Evolutionary conservation across 1,140 invertebrate genomes (phyloP), one percentile per base, ranked within the genome.

Genomic region (Sarcophaga bullata): DNA sequence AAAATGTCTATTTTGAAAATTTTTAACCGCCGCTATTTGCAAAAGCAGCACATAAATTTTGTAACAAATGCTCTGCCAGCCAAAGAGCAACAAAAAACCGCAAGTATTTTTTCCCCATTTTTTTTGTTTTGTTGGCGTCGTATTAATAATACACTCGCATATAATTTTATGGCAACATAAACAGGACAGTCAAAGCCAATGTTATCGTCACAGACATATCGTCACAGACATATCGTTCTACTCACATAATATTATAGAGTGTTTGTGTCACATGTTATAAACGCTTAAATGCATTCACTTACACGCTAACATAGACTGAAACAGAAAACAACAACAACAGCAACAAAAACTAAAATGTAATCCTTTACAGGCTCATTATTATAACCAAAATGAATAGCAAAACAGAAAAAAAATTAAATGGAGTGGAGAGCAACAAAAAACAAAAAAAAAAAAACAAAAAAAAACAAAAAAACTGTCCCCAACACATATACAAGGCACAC

Each of bases 301-400:
- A 52, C 50, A 52, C 6, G 13, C 13, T 10, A 52, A 52, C 54
- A 58, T 58, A 15, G 11, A 58, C 54, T 58, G 11, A 58, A 15
- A 58, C 11, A 13, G 52, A 37, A 37, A 37, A 37, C 25, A 37
- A 37, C 25, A 37, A 37, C 25, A 37, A 37, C 25, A 37, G 4
- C 25, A 4, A 37, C 25, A 37, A 37, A 37, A 37, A 37, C 25
- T 37, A 37, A 37, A 58, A 19, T 68, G 62, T 68, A 68, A 68
- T 68, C 62, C 62, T 68, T 68, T 68, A 68, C 62, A 68, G 62
- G 62, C n/a, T 68, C 54, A 68, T 68, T 68, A 68, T 68, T 68
- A 68, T 68, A 6, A 52, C 8, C 8, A 52, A 52, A 52, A 52
- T 6, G 50, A 10, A 9, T 13, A 10, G 13, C 50, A 52, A 9